Evolutionary conservation across 2,797 vertebrate species (phyloP), one percentile per base, ranked within the genome.

Genomic region (Platyrinchus mystaceus): DNA sequence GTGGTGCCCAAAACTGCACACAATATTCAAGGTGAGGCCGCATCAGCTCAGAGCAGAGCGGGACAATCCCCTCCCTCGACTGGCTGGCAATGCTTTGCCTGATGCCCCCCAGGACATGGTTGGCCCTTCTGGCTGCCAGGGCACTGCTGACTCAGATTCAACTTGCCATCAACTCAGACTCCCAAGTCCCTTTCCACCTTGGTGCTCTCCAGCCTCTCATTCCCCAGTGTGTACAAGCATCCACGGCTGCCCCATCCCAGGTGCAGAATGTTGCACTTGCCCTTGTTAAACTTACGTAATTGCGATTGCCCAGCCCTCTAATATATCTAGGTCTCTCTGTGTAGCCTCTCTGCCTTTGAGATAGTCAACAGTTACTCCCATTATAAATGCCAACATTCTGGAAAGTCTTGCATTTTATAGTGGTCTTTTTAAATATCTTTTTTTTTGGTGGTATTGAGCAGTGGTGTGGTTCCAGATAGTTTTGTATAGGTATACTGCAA

Each of bases 121-220:
- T 63, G 63, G 4, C 17, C 3, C 14, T 70, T 12, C 37, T 58
- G 64, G 20, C 50, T 77, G 28, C n/a, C 37, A 22, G 17, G 56
- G 50, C 50, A 34, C 50, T 63, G 50, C 56, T 9, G 37, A 0
- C 24, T 56, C 43, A 11, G 0, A 0, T 13, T 12, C 28, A 46
- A 0, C 37, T 39, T 50, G 6, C 17, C 17, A 27, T 18, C 0
- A 1, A 19, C n/a, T 23, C 11, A 3, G 7, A 5, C 6, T 3
- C n/a, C 0, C 8, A 39, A 8, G 20, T 7, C 14, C 12, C 34
- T 41, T 78, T 32, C 12, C 3, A 8, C 11, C 16, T 36, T 8
- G 6, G 41, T 47, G 34, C 34, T 69, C 11, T n/a, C 23, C 52
- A 66, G 32, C 11, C 4, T 49, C 32, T 76, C 1, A 0, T n/a